Base-by-base conservation (phyloP, 2,797 vertebrate genomes). In the Benthosema pterotum region DNA sequence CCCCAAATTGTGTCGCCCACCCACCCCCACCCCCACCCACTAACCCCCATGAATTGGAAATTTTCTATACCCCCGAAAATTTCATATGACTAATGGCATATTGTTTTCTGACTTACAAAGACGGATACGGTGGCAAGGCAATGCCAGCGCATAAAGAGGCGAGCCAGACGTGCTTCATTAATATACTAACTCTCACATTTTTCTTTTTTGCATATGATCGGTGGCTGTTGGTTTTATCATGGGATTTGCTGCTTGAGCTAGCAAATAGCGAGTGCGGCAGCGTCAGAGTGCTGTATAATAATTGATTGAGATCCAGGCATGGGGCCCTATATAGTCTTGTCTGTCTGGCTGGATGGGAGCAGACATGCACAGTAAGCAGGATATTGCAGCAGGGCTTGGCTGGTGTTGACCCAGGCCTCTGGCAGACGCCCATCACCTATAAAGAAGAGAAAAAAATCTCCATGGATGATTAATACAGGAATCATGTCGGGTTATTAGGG, bases 41-140 rank as follows among this genome's bases (percentile, higher is more conserved):
- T n/a, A n/a, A n/a, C n/a, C n/a, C n/a, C n/a, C 84, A 84, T 85
- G 78, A 85, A 85, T 84, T 86, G 83, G 85, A 90, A 80, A 86
- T 88, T 63, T 78, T 66, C 81, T 67, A 77, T 67, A n/a, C n/a
- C 69, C 49, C 63, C 75, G 74, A 28, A n/a, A 69, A 82, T 86
- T 84, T 82, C 57, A 65, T 70, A 79, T 88, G 83, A 87, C 77
- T 84, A 88, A 90, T 88, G 77, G 71, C 65, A 67, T 80, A 80
- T 88, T 84, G 78, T 85, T 82, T 87, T 77, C 76, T 82, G 81
- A 85, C 74, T 67, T 82, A 80, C 79, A 79, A 75, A 88, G 79
- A 90, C 38, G 4, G 77, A 88, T 87, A 72, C 52, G 64, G 70
- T 69, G 66, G 32, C 61, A 1, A 63, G 69, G 69, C 69, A 42